phyloP scores from a whole-genome alignment of 1,140 invertebrate species.

The Papilio xuthus region DNA sequence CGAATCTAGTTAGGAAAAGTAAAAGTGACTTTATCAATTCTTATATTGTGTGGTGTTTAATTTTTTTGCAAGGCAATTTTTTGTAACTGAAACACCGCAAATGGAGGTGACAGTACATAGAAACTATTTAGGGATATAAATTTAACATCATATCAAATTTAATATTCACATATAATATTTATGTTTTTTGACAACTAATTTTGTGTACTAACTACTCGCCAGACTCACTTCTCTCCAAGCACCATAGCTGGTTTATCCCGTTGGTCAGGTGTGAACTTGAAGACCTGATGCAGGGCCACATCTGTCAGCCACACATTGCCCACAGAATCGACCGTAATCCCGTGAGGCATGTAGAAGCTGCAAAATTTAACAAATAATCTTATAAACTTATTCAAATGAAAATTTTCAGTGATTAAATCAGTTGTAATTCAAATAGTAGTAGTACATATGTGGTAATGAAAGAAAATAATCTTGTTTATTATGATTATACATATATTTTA shows the following conservation, averaged over 20 bases:
- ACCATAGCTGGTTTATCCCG: slow-evolving; percentile 71
- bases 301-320: slow-evolving; percentile 96
- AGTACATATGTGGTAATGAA: too few relatives aligned
- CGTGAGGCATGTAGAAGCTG: slow-evolving; percentile 97
- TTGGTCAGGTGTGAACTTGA: slow-evolving; percentile 85
- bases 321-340: slow-evolving; percentile 91
- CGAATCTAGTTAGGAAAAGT: slow-evolving; percentile 75
- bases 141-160: too few relatives aligned
- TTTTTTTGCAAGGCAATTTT: not conserved
- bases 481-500: too few relatives aligned
- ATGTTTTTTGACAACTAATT: not conserved
- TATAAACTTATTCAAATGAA: too few relatives aligned
- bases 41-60: not conserved
- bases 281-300: slow-evolving; percentile 95
- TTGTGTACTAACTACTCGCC: not conserved
- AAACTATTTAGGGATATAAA: not conserved
- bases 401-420: too few relatives aligned
- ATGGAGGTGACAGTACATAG: not conserved
- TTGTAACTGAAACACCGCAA: not conserved
- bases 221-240: slow-evolving; percentile 81
- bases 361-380: not conserved
- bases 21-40: not conserved
- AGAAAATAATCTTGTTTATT: too few relatives aligned
- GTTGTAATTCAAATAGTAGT: too few relatives aligned
- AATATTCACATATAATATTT: not conserved